Base-by-base conservation (phyloP, 2,113 vertebrate species). In the Centropristis striata region DNA sequence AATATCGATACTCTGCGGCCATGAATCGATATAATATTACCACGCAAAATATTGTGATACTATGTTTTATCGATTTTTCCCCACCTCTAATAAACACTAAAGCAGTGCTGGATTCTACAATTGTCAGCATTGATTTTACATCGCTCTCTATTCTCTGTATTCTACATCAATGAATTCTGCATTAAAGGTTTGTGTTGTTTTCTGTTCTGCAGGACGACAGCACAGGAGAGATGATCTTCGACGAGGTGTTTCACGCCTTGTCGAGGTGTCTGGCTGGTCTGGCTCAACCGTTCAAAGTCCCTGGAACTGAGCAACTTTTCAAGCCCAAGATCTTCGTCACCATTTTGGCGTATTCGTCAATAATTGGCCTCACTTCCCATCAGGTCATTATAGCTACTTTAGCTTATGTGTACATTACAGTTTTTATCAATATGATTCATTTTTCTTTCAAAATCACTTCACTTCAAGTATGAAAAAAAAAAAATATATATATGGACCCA, bases 271-370 rank as follows among this genome's bases (percentile, higher is more conserved):
- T 99, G 28, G 87, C 93, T 0, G 98, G 98, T n/a, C 93, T 99
- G 55, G 94, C 96, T 49, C 95, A 93, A 80, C 97, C 97, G 0
- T 98, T 99, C 82, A 95, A 92, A 88, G 95, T 99, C 73, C 98
- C 98, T 13, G 98, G 98, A 76, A 98, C 97, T 2, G 94, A 96
- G 75, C 93, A 96, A 2, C 60, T 96, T 63, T 98, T 98, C 88
- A 96, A 96, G 83, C 98, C 98, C 1, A 97, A 98, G 89, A 97
- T 99, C 92, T 99, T 98, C 75, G 89, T 99, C 88, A 99, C 98
- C 66, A 97, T 99, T 86, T 95, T 99, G 90, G 98, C 96, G 0
- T 99, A 99, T 80, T 99, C 98, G 8, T 99, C 98, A 39, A 97
- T 99, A 84, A 97, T 99, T 47, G 98, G 97, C 54, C 93, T 99